These are phyloP conservation scores for Schlechtendalia chinensis DNA, from an alignment of 1,140 invertebrate genomes.

Conservation along the genomic window DNA sequence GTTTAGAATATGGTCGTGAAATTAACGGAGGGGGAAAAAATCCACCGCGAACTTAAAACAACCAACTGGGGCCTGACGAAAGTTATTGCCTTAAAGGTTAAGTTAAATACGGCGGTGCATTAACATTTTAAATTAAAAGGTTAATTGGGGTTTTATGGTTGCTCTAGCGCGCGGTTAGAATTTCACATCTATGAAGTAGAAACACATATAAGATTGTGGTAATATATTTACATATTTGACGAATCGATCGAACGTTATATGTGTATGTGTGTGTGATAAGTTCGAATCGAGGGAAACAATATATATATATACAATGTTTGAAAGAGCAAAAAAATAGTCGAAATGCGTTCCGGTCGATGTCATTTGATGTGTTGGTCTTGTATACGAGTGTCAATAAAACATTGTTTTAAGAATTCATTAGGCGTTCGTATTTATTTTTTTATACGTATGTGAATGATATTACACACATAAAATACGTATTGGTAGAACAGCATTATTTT, in stretches of 20 bases:
- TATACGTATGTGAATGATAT: background rate
- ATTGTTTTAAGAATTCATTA: constrained; percentile 16
- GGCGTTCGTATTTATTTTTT: background rate
- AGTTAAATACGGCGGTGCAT: constrained; percentile 40
- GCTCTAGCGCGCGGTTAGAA: constrained; percentile 28
- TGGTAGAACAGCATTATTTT: background rate
- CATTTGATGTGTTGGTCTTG: background rate
- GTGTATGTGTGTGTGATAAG: background rate
- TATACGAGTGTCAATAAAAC: background rate
- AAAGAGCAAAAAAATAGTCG: too few species aligned
- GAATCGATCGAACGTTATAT: background rate
- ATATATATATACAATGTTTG: background rate
- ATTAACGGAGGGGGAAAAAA: constrained; percentile 24
- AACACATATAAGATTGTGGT: background rate
- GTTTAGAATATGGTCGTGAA: constrained; percentile 28
- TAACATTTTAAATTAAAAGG: constrained; percentile 50
- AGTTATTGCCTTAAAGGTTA: constrained; percentile 46
- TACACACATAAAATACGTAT: background rate
- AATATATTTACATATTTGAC: constrained; percentile 10
- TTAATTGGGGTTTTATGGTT: constrained; percentile 48
- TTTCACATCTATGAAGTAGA: background rate
- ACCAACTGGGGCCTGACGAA: constrained; percentile 11
- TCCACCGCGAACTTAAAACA: background rate
- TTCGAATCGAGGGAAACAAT: background rate
- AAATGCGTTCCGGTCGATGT: background rate